Base-by-base conservation (phyloP, 2,888 invertebrate species). In the Perdita meconis region DNA sequence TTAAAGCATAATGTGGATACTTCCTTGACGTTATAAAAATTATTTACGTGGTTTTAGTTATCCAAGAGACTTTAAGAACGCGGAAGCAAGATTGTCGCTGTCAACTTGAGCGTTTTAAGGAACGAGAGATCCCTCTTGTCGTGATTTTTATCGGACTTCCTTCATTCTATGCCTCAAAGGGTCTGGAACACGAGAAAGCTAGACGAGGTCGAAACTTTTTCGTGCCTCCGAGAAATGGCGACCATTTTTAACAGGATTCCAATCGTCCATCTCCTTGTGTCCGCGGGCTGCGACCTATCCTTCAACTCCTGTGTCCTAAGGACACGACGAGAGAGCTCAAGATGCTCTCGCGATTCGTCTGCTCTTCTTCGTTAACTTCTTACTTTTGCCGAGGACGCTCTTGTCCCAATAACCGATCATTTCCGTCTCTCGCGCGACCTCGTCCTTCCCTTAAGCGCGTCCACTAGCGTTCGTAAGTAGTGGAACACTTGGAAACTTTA, bases 161-260 rank as follows among this genome's bases (percentile, higher is more conserved):
- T 70, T 63, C 61, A 50, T 57, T 70, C 30, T 13, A n/a, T n/a
- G 60, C 19, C 47, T 61, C 50, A 24, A 71, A n/a, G n/a, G n/a
- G n/a, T n/a, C n/a, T 55, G 59, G 74, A 53, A 47, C 40, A 26
- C 12, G 61, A 30, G 26, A 34, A 30, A 42, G 44, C 30, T 24
- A 38, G 36, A 55, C 44, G n/a, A 19, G 19, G 42, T 30, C 19
- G 56, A 34, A 75, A 75, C 38, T 76, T 74, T 42, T 13, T 42
- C 55, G 47, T 64, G 66, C 38, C 74, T 51, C 26, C 51, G 65
- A 77, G 73, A 69, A 83, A 81, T 74, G 64, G 55, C 47, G 51
- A 78, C 66, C 75, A 77, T 82, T 84, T 84, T 78, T 84, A 80
- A 78, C 78, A 69, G 81, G 69, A 81, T 77, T 67, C 70, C 24